These are phyloP conservation scores for Clarias batrachus DNA, from an alignment of 2,113 vertebrate genomes.

Conservation along the genomic window DNA sequence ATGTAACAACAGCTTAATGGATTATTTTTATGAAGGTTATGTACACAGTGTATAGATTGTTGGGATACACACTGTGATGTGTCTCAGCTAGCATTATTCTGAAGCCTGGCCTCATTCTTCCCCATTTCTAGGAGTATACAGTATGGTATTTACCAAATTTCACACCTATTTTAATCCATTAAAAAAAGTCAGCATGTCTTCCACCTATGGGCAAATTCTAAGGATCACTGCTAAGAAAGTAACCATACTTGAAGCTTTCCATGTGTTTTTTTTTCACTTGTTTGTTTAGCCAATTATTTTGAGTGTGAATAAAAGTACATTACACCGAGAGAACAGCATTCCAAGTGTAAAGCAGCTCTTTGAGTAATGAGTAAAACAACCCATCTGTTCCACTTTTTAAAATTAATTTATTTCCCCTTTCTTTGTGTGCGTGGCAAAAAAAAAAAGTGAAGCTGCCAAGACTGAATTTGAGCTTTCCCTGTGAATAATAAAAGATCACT, in stretches of 20 bases:
- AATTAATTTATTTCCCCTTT: conserved; percentile 10
- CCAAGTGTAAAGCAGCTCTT: conserved; percentile 7
- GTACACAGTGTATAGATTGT: no score
- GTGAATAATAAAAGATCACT: conserved; percentile 15
- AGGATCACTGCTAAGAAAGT: background rate
- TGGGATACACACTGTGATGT: background rate
- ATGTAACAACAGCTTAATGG: background rate
- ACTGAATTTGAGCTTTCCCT: conserved; percentile 5
- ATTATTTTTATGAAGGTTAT: background rate
- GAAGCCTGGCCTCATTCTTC: no score
- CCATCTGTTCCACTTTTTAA: conserved; percentile 17
- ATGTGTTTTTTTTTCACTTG: conserved; percentile 5
- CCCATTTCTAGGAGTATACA: background rate
- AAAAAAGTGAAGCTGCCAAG: background rate
- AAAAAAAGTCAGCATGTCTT: background rate
- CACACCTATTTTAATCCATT: background rate
- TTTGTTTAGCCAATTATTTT: conserved; percentile 24
- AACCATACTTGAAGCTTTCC: background rate
- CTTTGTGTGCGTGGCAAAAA: background rate
- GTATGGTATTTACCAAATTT: background rate
- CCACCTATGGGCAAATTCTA: background rate
- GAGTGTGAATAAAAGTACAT: conserved; percentile 12
- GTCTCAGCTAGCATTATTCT: background rate
- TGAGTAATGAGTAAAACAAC: conserved; percentile 26
- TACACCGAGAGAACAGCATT: conserved; percentile 27